Evolutionary conservation across 2,113 vertebrate species (phyloP).

Genomic region (Mesembrinibis cayennensis): DNA sequence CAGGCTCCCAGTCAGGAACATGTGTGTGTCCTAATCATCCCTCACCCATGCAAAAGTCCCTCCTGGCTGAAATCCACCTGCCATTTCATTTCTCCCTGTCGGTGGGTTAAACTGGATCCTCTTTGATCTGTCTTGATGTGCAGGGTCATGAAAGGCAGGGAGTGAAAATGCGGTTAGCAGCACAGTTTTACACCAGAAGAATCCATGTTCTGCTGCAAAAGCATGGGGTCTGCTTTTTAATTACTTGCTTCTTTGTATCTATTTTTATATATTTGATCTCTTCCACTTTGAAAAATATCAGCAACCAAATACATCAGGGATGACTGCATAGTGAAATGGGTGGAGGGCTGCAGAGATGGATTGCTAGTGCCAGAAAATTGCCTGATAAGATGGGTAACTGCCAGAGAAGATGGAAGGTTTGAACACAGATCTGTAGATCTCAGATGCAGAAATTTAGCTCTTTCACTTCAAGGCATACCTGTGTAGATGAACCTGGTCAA

Average conservation of each 20-base stretch:
- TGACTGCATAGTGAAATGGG: conserved; percentile 4
- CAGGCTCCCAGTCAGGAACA: background rate
- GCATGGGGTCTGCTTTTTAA: background rate
- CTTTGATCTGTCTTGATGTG: background rate
- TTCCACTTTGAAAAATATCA: conserved; percentile 29
- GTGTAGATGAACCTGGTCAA: conserved; percentile 1
- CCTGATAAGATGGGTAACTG: conserved; percentile 30
- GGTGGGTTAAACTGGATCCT: background rate
- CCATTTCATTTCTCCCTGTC: background rate
- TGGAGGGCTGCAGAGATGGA: conserved; percentile 16
- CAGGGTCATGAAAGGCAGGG: background rate
- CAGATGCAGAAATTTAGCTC: background rate
- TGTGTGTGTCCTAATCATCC: background rate
- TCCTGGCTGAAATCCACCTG: background rate
- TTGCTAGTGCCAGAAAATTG: conserved; percentile 17
- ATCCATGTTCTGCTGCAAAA: background rate
- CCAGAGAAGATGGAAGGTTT: conserved; percentile 36
- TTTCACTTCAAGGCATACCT: conserved; percentile 10
- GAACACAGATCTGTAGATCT: conserved; percentile 8
- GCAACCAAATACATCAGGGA: background rate
- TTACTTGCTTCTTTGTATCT: conserved; percentile 9
- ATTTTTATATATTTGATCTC: conserved; percentile 31
- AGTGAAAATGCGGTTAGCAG: background rate
- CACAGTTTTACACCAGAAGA: background rate
- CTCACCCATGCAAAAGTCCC: background rate